These are phyloP conservation scores for Camponotus floridanus DNA, from an alignment of 1,140 invertebrate species.

Conservation along the genomic window DNA sequence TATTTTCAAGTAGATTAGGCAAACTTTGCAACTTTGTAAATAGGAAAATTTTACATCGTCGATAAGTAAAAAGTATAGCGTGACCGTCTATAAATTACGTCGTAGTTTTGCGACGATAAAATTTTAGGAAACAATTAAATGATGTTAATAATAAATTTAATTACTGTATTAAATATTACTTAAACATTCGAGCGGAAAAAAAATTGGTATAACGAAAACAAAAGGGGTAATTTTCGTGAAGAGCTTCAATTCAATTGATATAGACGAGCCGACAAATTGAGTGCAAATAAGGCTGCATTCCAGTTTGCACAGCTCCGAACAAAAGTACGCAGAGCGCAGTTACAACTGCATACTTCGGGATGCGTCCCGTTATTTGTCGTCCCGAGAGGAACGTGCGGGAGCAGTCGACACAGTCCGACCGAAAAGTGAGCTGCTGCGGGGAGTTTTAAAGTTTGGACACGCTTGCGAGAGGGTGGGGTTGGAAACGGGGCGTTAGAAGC, in stretches of 20 bases:
- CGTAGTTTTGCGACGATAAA: background rate
- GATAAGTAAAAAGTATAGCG: background rate
- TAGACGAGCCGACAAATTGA: constrained; percentile 47
- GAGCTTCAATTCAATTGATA: constrained; percentile 5
- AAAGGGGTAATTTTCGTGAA: background rate
- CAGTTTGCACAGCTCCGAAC: constrained; percentile 31
- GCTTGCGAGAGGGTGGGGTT: constrained; percentile 65
- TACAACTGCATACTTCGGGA: constrained; percentile 43
- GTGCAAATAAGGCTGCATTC: constrained; percentile 44
- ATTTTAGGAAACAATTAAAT: background rate
- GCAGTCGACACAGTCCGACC: constrained; percentile 7
- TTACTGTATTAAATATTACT: background rate
- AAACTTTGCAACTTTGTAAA: background rate
- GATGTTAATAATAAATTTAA: background rate
- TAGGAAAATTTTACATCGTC: constrained; percentile 1
- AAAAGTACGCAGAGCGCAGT: constrained; percentile 38
- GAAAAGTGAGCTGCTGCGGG: constrained; percentile 51
- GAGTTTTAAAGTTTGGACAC: constrained; percentile 80
- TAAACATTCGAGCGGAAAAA: background rate
- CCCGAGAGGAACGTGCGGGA: constrained; percentile 4
- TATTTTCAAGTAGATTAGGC: background rate
- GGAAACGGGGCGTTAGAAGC: constrained; percentile 63
- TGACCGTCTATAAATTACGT: background rate
- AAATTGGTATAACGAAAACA: background rate
- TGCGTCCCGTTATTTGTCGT: constrained; percentile 73